These are phyloP conservation scores for Gambusia holbrooki DNA, from an alignment of 2,113 vertebrate species.

Conservation along the genomic window DNA sequence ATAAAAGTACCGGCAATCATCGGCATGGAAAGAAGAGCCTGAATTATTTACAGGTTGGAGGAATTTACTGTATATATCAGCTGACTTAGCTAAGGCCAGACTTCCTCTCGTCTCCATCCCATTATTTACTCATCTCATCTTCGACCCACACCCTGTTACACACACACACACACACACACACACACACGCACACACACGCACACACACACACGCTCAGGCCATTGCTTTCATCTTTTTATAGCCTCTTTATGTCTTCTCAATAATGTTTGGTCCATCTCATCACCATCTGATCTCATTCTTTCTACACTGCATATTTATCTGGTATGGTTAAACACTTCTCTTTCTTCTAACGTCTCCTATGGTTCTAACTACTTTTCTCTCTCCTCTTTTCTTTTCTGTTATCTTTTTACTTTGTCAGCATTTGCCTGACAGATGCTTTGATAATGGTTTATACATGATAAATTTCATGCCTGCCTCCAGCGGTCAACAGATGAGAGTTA, in stretches of 20 bases:
- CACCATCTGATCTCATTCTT: conserved; percentile 34
- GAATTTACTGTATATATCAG: conserved; percentile 70
- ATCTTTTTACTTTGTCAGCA: not conserved
- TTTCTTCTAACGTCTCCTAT: not conserved
- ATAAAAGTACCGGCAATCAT: conserved; percentile 65
- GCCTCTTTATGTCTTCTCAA: conserved; percentile 28
- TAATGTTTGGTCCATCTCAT: conserved; percentile 31
- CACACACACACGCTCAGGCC: conserved; percentile 35
- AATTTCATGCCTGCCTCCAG: not conserved
- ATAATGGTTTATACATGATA: not conserved
- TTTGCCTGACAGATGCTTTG: not conserved
- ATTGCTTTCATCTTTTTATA: conserved; percentile 50
- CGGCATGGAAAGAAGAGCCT: conserved; percentile 53
- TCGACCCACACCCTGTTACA: conserved; percentile 31
- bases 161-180: conserved; percentile 9
- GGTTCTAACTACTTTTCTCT: not conserved
- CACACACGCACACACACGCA: not conserved
- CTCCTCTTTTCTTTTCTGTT: not conserved
- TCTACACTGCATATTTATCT: not conserved
- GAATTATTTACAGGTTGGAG: conserved; percentile 74
- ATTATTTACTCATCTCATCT: conserved; percentile 58
- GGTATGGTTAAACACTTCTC: not conserved
- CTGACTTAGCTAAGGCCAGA: conserved; percentile 56
- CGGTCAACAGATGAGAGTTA: not conserved
- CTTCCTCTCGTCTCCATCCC: conserved; percentile 56